Conservation (phyloP, 2,888 invertebrate species). For the Helicoverpa assulta region DNA sequence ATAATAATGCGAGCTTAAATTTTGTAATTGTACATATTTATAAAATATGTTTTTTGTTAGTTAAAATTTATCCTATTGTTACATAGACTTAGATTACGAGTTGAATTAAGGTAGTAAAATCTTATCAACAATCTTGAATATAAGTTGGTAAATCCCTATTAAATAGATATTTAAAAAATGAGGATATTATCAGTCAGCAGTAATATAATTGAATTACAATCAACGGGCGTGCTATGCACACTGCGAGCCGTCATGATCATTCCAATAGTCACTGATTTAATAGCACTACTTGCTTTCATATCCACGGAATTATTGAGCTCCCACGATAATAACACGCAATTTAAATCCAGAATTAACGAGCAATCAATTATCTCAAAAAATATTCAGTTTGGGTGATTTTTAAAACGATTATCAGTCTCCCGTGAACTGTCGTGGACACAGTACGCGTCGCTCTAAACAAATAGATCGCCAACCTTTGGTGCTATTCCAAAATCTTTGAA, state of each 20-base stretch:
- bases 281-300: conserved; percentile 35
- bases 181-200: background rate
- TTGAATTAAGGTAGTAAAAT: no score
- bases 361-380: conserved; percentile 55
- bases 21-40: no score
- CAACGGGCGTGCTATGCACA: background rate
- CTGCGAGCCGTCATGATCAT: conserved; percentile 17
- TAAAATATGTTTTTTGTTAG: no score
- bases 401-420: conserved; percentile 46
- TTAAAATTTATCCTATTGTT: no score
- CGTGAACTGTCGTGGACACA: no score
- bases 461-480: no score
- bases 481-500: no score
- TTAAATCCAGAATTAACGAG: conserved; percentile 39
- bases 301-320: conserved; percentile 24
- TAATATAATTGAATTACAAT: conserved; percentile 14
- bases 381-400: conserved; percentile 52
- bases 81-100: no score
- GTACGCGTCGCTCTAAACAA: no score
- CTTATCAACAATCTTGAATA: no score
- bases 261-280: conserved; percentile 42
- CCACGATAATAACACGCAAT: conserved; percentile 44
- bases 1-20: background rate
- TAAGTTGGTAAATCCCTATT: no score
- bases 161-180: background rate